A percentile compares a stretch with the other conserved stretches of the same genome.
phyloP scores from a whole-genome alignment of 2,113 vertebrate species.

The Mugil cephalus region DNA sequence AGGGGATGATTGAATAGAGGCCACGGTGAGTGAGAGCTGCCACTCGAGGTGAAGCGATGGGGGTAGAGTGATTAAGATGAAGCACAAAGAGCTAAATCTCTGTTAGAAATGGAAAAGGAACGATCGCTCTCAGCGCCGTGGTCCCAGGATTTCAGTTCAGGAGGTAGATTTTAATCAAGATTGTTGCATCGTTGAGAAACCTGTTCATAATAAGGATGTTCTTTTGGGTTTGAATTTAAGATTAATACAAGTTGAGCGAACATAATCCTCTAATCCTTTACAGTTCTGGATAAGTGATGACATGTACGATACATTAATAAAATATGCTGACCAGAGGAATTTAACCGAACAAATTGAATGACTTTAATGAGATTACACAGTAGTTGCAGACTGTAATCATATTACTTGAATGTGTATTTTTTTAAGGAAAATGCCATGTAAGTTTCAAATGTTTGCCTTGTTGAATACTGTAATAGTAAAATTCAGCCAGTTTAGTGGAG shows the following conservation, averaged over 20 bases:
- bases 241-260: not conserved
- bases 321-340: not conserved
- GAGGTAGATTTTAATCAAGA: constrained; percentile 3
- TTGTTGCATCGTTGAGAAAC: not conserved
- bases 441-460: too few species aligned
- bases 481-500: too few species aligned
- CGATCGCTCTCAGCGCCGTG: constrained; percentile 10
- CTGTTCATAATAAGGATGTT: not conserved
- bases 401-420: too few species aligned
- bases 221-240: not conserved
- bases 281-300: not conserved
- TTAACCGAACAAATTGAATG: not conserved
- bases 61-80: constrained; percentile 61
- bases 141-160: constrained; percentile 9
- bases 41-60: constrained; percentile 58
- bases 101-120: constrained; percentile 24
- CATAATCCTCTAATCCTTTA: not conserved
- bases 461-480: too few species aligned
- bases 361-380: not conserved
- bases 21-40: constrained; percentile 73
- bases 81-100: constrained; percentile 56
- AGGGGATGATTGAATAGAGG: constrained; percentile 74
- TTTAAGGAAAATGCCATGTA: too few species aligned
- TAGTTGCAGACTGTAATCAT: too few species aligned
- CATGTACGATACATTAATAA: not conserved